A percentile compares a stretch with the other conserved stretches of the same genome.
Evolutionary conservation across 2,888 invertebrate species (phyloP).

Genomic region (Nomada flava): DNA sequence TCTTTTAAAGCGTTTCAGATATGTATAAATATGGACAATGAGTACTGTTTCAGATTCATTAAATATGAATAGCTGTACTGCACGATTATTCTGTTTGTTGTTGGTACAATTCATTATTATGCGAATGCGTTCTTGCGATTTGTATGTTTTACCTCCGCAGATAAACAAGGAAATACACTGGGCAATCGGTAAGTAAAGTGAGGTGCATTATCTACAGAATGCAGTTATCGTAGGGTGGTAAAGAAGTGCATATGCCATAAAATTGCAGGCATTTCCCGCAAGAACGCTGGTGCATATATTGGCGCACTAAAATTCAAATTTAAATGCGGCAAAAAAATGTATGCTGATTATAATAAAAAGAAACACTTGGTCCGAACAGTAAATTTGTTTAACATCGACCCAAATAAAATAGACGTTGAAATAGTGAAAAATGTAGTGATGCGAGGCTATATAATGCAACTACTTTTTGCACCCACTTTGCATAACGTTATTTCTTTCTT

Average conservation of each 20-base stretch:
- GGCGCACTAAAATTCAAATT: constrained; percentile 4
- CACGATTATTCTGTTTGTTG: too few species aligned
- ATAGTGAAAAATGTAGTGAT: neutral
- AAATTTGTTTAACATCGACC: neutral
- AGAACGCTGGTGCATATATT: neutral
- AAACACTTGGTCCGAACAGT: neutral
- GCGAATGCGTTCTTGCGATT: neutral
- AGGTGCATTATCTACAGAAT: neutral
- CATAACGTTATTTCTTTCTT: constrained; percentile 1
- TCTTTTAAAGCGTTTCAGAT: too few species aligned
- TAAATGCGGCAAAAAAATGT: neutral
- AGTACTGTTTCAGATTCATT: too few species aligned
- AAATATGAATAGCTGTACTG: too few species aligned
- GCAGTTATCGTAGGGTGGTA: constrained; percentile 1
- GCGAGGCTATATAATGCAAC: neutral
- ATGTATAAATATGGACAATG: too few species aligned
- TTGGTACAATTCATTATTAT: too few species aligned
- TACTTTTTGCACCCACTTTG: neutral
- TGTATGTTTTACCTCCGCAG: neutral
- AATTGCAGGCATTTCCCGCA: neutral
- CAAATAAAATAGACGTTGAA: neutral
- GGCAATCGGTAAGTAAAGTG: constrained; percentile 7
- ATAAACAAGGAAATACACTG: neutral
- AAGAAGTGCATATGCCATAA: neutral
- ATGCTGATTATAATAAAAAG: neutral